Base-by-base conservation (phyloP, 2,888 invertebrate genomes). In the Leuctra nigra region DNA sequence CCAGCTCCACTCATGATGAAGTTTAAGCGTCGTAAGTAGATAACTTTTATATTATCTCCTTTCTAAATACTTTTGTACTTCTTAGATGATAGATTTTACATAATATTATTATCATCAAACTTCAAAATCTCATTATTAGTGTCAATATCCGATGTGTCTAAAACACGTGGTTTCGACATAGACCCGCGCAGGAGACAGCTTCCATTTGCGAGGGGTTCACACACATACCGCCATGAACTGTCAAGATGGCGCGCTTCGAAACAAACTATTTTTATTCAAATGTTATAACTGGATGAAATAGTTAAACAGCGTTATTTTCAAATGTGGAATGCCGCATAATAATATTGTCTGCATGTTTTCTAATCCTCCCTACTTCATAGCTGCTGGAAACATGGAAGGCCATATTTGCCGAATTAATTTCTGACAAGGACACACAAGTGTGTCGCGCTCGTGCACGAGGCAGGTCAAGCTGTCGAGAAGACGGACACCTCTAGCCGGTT, bases 1-100 rank as follows among this genome's bases (percentile, higher is more conserved):
- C 48, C 25, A 16, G 16, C 29, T 14, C 20, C 22, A 18, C 20
- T 52, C 52, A 57, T 39, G 57, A 60, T 58, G 58, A 60, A 60
- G 54, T 56, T 58, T 38, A 60, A 60, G 38, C 58, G 60, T 16
- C 56, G 60, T 60, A 58, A 60, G 60, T 56, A 48, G n/a, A n/a
- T 11, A 35, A 35, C 9, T 39, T 23, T 41, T n/a, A 25, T 47
- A 25, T 22, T 9, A 9, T 9, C n/a, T 4, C 9, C 14, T n/a
- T 38, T 7, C 7, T 29, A 29, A 29, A 7, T 29, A 29, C 29
- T 29, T 6, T 29, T 7, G 13, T 23, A 22, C 23, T 22, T 44
- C 9, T 11, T 23, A n/a, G 4, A 7, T 29, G 29, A 13, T 20
- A 23, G 11, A 22, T 44, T 4, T 22, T 20, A 23, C 3, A 13